Base-by-base conservation (phyloP, 2,888 invertebrate species). In the Sisyra terminalis region DNA sequence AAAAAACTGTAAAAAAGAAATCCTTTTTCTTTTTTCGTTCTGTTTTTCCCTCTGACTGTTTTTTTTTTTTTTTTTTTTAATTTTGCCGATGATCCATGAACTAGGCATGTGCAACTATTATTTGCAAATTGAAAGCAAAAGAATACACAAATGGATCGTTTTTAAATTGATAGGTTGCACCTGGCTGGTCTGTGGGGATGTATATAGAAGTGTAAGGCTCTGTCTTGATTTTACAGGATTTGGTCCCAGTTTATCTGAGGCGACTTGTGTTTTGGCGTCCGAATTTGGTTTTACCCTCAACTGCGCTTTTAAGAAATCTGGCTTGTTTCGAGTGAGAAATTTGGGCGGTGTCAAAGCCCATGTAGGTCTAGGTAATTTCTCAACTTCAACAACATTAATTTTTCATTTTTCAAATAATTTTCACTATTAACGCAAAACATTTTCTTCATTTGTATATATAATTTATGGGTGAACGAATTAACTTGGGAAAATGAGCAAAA, bases 271-370 rank as follows among this genome's bases (percentile, higher is more conserved):
- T 50, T 70, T 86, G 64, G 83, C 85, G 61, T 86, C 87, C 55
- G 87, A 87, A 65, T 88, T 85, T 61, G 88, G 88, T 54, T 85
- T 88, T 71, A 78, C 77, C 61, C 73, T 89, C 62, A 87, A 87
- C 73, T 89, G 89, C 69, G 86, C 85, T 60, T 87, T 89, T 76
- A 86, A 86, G 71, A 88, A 89, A 66, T 83, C 87, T 51, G 82
- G 86, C 53, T 74, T 89, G 55, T 88, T 89, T 73, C 77, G 89
- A 59, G 82, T 89, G 55, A 73, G 88, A 67, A 88, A 88, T 66
- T 77, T 89, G 55, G 89, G 89, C 60, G 88, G 88, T 53, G 69
- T 88, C 60, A 88, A 88, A 69, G 85, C 87, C 57, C 86, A 85
- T 68, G 78, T 87, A 60, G 86, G 87, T 65, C 72, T 87, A 69